phyloP scores from a whole-genome alignment of 2,888 invertebrate species.

The Chymomyza procnemis region DNA sequence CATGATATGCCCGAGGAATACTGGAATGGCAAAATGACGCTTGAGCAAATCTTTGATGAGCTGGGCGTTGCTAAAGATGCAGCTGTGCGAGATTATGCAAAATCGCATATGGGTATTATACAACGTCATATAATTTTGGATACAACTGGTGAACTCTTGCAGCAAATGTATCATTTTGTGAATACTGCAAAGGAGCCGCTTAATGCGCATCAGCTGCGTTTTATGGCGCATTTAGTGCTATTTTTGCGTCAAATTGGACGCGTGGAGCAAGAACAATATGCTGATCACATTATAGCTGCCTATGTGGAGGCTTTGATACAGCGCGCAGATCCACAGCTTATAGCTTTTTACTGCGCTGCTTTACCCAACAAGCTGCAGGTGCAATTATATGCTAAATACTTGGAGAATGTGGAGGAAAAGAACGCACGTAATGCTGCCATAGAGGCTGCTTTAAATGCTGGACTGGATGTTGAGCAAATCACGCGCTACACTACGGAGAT shows the following conservation, averaged over 20 bases:
- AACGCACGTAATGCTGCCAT: constrained; percentile 82
- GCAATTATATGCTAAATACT: constrained; percentile 84
- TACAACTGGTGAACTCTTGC: constrained; percentile 86
- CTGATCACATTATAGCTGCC: constrained; percentile 87
- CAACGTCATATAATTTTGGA: constrained; percentile 92
- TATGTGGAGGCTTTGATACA: constrained; percentile 86
- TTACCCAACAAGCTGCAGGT: constrained; percentile 83
- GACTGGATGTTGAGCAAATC: constrained; percentile 90
- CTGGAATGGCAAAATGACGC: constrained; percentile 84
- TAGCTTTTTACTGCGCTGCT: constrained; percentile 91
- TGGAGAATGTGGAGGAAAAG: constrained; percentile 85
- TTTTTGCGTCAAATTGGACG: constrained; percentile 90
- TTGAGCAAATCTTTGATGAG: constrained; percentile 85
- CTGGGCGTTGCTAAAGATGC: constrained; percentile 82
- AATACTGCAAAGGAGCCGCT: constrained; percentile 66
- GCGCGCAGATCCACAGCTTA: constrained; percentile 86
- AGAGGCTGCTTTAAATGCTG: constrained; percentile 85
- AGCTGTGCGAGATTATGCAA: constrained; percentile 79
- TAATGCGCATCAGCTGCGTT: constrained; percentile 81
- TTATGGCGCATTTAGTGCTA: constrained; percentile 90
- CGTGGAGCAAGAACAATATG: constrained; percentile 84
- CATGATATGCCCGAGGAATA: constrained; percentile 83
- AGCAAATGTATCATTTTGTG: constrained; percentile 84
- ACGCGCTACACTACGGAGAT: constrained; percentile 91
- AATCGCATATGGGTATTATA: constrained; percentile 85